These are phyloP conservation scores for Phyllopteryx taeniolatus DNA, from an alignment of 2,113 vertebrate genomes.

Conservation along the genomic window DNA sequence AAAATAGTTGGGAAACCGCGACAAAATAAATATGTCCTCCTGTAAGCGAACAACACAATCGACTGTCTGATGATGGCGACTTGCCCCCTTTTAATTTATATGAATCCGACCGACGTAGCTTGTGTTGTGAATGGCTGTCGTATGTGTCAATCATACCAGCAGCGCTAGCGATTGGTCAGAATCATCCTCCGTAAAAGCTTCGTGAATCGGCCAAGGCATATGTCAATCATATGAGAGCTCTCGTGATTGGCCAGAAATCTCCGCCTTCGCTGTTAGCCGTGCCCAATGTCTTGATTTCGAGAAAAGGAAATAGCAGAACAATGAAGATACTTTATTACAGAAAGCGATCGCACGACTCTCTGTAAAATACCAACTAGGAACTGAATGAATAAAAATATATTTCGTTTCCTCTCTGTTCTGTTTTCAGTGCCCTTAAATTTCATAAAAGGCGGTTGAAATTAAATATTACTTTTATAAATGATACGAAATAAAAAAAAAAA, in stretches of 20 bases:
- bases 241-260: background rate
- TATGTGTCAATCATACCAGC: background rate
- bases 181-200: too few species aligned
- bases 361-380: too few species aligned
- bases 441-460: background rate
- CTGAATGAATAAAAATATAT: too few species aligned
- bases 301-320: background rate
- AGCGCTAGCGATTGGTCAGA: slow-evolving; percentile 35
- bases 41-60: slow-evolving; percentile 33
- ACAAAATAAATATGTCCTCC: background rate
- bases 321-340: background rate
- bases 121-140: slow-evolving; percentile 33
- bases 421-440: background rate
- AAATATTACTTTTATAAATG: background rate
- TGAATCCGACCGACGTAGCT: background rate
- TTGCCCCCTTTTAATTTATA: slow-evolving; percentile 35
- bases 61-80: slow-evolving; percentile 8
- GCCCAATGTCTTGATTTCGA: background rate
- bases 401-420: background rate
- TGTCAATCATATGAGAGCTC: slow-evolving; percentile 2
- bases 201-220: slow-evolving; percentile 13
- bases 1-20: slow-evolving; percentile 8
- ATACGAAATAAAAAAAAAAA: background rate
- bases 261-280: too few species aligned
- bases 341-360: background rate